A percentile compares a stretch with the other conserved stretches of the same genome.
phyloP scores from a whole-genome alignment of 2,888 invertebrate species.

The Tiliacea citrago region DNA sequence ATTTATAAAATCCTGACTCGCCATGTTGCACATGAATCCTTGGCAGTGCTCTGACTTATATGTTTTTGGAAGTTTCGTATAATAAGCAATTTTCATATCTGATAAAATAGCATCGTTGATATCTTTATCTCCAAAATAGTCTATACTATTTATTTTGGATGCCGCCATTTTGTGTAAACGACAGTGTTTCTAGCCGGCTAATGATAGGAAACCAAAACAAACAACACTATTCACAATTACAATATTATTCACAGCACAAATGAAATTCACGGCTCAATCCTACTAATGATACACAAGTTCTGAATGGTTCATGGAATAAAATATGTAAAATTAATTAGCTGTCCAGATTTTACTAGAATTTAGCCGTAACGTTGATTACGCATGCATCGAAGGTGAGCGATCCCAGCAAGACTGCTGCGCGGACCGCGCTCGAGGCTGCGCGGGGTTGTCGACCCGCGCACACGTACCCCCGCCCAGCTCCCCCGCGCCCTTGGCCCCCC shows the following conservation, averaged over 20 bases:
- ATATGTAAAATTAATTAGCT: background rate
- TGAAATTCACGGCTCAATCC: background rate
- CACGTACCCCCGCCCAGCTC: background rate
- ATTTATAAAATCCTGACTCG: constrained; percentile 31
- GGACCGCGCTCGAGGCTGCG: background rate
- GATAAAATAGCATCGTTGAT: constrained; percentile 1
- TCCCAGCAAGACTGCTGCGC: constrained; percentile 10
- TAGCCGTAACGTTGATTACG: background rate
- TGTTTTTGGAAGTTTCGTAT: constrained; percentile 12
- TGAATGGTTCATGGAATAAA: background rate
- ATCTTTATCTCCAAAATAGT: constrained; percentile 16
- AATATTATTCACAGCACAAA: constrained; percentile 17
- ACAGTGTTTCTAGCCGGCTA: background rate
- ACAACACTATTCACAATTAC: constrained; percentile 20
- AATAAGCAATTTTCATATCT: constrained; percentile 20
- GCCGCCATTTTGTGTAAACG: constrained; percentile 33
- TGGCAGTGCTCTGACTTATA: background rate
- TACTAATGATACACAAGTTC: background rate
- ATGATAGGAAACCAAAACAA: constrained; percentile 16
- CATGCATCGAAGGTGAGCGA: constrained; percentile 19
- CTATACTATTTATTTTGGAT: constrained; percentile 1
- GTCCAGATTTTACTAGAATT: background rate
- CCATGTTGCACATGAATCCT: constrained; percentile 16
- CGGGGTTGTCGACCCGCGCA: constrained; percentile 10
- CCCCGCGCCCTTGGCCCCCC: background rate